phyloP scores from a whole-genome alignment of 2,113 vertebrate species.

The Nyctibius bracteatus region DNA sequence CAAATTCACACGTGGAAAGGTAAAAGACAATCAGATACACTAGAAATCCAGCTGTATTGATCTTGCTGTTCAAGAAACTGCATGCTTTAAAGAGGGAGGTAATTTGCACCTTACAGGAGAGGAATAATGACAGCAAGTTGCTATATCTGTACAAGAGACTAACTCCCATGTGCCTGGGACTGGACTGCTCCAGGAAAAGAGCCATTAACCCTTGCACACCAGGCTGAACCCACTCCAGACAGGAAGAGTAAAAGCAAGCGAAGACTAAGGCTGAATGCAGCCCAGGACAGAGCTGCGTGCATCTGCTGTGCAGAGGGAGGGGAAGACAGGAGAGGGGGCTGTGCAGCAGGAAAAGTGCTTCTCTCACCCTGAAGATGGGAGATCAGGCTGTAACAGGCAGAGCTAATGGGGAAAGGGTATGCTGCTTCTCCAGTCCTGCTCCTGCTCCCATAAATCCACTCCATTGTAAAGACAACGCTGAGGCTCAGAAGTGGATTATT shows the following conservation, averaged over 20 bases:
- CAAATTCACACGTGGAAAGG: neutral
- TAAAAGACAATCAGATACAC: neutral
- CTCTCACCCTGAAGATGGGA: neutral
- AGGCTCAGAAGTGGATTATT: neutral
- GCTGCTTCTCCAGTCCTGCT: neutral
- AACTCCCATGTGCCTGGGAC: fast-evolving
- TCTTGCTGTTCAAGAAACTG: neutral
- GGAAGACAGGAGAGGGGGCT: conserved; percentile 30
- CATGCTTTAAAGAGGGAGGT: neutral
- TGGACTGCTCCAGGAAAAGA: neutral
- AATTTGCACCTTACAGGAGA: neutral
- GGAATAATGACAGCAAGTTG: neutral
- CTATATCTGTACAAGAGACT: neutral
- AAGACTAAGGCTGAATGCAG: neutral
- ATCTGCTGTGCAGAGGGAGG: neutral
- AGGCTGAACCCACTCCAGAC: neutral
- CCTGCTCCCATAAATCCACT: neutral
- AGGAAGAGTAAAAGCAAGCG: neutral
- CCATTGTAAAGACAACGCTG: fast-evolving
- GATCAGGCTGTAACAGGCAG: neutral
- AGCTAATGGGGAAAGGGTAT: neutral
- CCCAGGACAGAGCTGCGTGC: neutral
- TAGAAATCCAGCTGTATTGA: neutral
- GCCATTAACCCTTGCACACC: neutral
- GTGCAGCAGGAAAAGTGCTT: neutral